Base-by-base conservation (phyloP, 1,140 invertebrate species). In the Dendrolimus punctatus region DNA sequence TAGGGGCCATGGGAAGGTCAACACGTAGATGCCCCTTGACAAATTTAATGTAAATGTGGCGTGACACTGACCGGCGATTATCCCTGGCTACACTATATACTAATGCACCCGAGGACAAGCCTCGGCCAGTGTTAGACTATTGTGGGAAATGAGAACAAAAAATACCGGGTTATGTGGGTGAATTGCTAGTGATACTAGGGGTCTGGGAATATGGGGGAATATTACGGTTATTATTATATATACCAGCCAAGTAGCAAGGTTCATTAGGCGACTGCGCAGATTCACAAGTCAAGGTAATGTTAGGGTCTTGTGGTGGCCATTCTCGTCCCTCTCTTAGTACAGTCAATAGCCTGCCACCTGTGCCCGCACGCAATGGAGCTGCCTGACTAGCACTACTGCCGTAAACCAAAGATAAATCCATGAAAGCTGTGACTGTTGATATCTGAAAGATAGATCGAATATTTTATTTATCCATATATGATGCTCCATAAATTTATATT, bases 331-430 rank as follows among this genome's bases (percentile, higher is more conserved):
- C 76, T 39, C 92, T 87, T 6, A 91, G 63, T 40, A 92, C 91
- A 39, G 89, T 92, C 39, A 83, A 87, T 62, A 93, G 80, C 42
- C 91, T 88, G 2, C 94, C 94, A 6, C 92, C 92, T 8, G 87
- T 73, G 54, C 89, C 88, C 23, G 92, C 88, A 6, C 95, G 86
- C 7, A 95, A 82, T 38, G 89, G 87, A 23, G 82, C 79, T n/a
- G 92, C 91, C 55, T 92, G 88, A 46, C 89, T 68, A 6, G 91
- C 86, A 10, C 80, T 92, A 40, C 93, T 94, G 3, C 96, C 96
- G 68, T 98, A 98, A 6, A 96, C 91, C 43, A 94, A 81, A 0
- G 95, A 97, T 7, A 94, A 88, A 73, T 98, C 96, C 86, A 98
- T 85, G 68, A 90, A 97, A 3, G 94, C 90, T 6, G 95, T 96